These are phyloP conservation scores for Brotula barbata DNA, from an alignment of 2,797 vertebrate genomes.

Conservation along the genomic window DNA sequence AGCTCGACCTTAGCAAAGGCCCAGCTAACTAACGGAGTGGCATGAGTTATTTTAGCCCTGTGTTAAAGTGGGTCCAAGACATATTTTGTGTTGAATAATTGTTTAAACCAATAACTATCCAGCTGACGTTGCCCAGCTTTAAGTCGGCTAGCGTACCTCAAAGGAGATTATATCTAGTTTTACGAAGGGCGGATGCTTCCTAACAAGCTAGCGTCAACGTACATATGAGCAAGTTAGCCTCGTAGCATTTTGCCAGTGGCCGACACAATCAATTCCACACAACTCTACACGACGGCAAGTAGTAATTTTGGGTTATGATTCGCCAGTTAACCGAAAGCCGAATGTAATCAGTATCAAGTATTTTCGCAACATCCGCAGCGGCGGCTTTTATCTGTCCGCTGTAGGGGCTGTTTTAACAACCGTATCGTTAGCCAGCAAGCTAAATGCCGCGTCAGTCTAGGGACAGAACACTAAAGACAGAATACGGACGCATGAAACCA, in stretches of 20 bases:
- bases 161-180: slow-evolving; percentile 14
- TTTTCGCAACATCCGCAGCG: not conserved
- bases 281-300: not conserved
- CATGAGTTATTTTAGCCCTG: not conserved
- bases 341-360: not conserved
- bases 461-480: slow-evolving; percentile 56
- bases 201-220: slow-evolving; percentile 29
- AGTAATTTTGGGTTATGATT: no score
- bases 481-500: slow-evolving; percentile 6
- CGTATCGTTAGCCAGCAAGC: slow-evolving; percentile 28
- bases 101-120: no score
- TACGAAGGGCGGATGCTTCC: slow-evolving; percentile 72
- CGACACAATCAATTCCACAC: not conserved
- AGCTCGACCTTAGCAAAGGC: slow-evolving; percentile 3
- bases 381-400: not conserved
- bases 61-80: no score
- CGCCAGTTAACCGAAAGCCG: not conserved
- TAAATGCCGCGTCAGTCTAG: slow-evolving; percentile 74
- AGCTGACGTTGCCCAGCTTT: not conserved
- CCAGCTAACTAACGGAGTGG: slow-evolving; percentile 12
- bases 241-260: slow-evolving; percentile 23
- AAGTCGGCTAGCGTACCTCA: slow-evolving; percentile 1
- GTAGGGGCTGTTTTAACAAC: slow-evolving; percentile 14
- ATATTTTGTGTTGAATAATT: no score
- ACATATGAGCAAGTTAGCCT: slow-evolving; percentile 13